A percentile compares a stretch with the other conserved stretches of the same genome.
These are phyloP conservation scores for Eriosoma lanigerum DNA, from an alignment of 1,140 invertebrate genomes.

Conservation along the genomic window DNA sequence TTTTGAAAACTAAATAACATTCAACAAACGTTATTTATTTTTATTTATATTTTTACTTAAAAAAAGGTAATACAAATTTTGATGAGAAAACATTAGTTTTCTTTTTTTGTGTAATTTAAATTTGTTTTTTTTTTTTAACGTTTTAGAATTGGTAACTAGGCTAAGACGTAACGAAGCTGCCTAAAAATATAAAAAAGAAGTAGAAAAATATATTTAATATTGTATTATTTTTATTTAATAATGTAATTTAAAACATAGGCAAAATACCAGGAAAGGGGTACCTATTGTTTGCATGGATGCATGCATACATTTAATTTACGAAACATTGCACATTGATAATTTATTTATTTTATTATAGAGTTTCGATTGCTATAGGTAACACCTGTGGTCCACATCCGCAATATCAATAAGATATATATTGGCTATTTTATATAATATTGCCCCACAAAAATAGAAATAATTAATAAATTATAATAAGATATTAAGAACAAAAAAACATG, in stretches of 20 bases:
- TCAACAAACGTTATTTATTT: conserved; percentile 50
- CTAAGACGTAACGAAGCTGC: conserved; percentile 52
- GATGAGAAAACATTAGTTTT: conserved; percentile 47
- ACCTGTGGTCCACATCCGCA: conserved; percentile 50
- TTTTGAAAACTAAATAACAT: conserved; percentile 52
- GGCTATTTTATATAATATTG: conserved; percentile 44
- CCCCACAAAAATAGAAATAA: conserved; percentile 47
- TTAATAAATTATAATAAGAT: conserved; percentile 42
- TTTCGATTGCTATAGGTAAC: conserved; percentile 51
- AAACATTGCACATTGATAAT: conserved; percentile 50
- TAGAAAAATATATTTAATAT: conserved; percentile 51
- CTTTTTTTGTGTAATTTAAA: conserved; percentile 38
- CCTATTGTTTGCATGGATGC: conserved; percentile 33
- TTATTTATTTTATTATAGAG: conserved; percentile 31
- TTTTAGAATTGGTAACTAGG: conserved; percentile 52
- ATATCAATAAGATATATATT: conserved; percentile 39
- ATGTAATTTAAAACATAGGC: conserved; percentile 40
- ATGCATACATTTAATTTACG: conserved; percentile 42
- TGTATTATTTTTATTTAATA: conserved; percentile 37
- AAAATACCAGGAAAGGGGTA: conserved; percentile 41
- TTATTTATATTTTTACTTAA: conserved; percentile 22
- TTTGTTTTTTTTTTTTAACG: conserved; percentile 39
- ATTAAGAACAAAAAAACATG: conserved; percentile 23
- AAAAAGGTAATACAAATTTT: conserved; percentile 51
- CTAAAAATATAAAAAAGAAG: conserved; percentile 52